Conservation (phyloP, 2,797 vertebrate genomes). For the Dipus sagitta region DNA sequence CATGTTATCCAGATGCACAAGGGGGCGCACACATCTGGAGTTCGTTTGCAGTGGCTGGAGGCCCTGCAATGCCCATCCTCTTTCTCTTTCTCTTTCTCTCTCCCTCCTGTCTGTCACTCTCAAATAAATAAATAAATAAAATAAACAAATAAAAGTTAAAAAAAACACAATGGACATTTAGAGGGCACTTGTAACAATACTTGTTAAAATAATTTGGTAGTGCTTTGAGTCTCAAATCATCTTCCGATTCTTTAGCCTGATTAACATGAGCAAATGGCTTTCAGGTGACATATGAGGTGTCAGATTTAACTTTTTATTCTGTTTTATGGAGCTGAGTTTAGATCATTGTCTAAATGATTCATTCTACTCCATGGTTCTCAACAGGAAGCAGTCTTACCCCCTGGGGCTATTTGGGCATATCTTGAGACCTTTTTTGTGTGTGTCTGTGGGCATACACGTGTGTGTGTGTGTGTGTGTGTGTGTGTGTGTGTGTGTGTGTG, state of each 20-base stretch:
- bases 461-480: too few relatives aligned
- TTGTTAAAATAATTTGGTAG: slow-evolving; percentile 63
- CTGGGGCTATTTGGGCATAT: neutral
- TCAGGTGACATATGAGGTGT: neutral
- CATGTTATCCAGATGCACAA: too few relatives aligned
- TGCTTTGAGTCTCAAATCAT: slow-evolving; percentile 41
- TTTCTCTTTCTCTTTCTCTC: too few relatives aligned
- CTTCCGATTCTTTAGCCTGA: neutral
- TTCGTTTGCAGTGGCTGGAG: too few relatives aligned
- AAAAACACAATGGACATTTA: slow-evolving; percentile 40
- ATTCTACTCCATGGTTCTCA: neutral
- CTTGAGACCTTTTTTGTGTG: neutral
- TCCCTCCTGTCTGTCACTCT: too few relatives aligned
- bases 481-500: too few relatives aligned
- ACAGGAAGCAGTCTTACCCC: fast-evolving
- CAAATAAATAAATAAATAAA: too few relatives aligned
- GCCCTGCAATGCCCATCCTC: too few relatives aligned
- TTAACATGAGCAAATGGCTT: neutral
- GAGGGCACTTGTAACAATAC: slow-evolving; percentile 37
- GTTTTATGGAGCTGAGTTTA: neutral
- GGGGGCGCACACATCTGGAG: too few relatives aligned
- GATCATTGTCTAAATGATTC: neutral
- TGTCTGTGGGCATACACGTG: too few relatives aligned
- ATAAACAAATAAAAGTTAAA: slow-evolving; percentile 32
- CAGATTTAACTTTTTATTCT: neutral